Conservation (phyloP, 2,113 vertebrate species). For the Sylvilagus bachmani region DNA sequence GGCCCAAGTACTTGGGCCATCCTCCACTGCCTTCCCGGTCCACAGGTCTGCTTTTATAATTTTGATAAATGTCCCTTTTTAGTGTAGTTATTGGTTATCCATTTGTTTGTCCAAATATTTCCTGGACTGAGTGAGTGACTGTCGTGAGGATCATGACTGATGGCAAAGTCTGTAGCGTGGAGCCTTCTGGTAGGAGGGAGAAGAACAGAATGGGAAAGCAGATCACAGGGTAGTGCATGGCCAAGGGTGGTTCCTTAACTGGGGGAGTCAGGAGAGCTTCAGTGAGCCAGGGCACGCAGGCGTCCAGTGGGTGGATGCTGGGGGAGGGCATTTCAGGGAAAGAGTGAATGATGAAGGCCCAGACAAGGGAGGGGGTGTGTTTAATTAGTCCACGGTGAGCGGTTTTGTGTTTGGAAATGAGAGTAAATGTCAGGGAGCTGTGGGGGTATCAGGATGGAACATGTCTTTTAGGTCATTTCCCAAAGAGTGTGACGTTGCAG, state of each 20-base stretch:
- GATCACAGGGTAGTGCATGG: background rate
- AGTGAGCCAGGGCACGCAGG: background rate
- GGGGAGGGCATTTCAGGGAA: background rate
- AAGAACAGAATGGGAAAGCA: background rate
- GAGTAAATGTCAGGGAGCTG: background rate
- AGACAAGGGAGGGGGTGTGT: background rate
- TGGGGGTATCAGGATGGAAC: background rate
- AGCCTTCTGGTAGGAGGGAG: background rate
- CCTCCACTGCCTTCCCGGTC: too few species aligned
- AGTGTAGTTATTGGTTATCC: background rate
- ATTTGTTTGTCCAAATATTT: background rate
- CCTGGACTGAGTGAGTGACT: slow-evolving; percentile 22
- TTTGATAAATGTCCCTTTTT: slow-evolving; percentile 1
- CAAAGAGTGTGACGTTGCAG: slow-evolving; percentile 7
- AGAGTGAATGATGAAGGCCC: background rate
- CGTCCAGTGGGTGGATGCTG: background rate
- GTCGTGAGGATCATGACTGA: background rate
- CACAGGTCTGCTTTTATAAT: background rate
- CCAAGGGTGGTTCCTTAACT: background rate
- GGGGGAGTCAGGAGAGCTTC: background rate
- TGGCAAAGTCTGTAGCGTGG: background rate
- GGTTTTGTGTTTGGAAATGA: background rate
- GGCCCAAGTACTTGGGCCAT: too few species aligned
- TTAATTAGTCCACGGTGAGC: background rate
- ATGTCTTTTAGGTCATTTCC: background rate